These are phyloP conservation scores for Neotragus pygmaeus DNA, from an alignment of 2,113 vertebrate genomes.

Conservation along the genomic window DNA sequence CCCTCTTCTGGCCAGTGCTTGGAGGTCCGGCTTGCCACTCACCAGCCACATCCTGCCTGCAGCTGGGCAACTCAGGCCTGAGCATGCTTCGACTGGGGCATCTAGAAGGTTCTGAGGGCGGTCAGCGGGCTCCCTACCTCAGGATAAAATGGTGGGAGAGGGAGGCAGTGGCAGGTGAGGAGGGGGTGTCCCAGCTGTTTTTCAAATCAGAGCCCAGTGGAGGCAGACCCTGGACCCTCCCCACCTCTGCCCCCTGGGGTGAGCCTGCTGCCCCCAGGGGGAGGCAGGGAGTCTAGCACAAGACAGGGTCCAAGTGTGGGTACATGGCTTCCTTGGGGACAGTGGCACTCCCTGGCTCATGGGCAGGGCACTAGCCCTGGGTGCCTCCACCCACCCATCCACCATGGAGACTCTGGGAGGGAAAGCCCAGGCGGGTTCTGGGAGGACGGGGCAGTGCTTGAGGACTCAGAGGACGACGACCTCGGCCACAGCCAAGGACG, in stretches of 20 bases:
- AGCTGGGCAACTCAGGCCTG: neutral
- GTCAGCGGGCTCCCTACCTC: neutral
- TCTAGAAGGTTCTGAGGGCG: neutral
- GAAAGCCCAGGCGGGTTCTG: neutral
- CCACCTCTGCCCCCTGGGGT: neutral
- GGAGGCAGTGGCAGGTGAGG: neutral
- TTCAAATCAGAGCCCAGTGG: neutral
- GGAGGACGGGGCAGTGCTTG: neutral
- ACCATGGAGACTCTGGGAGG: neutral
- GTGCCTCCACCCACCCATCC: neutral
- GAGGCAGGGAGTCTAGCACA: accelerated
- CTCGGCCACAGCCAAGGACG: neutral
- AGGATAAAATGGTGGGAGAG: neutral
- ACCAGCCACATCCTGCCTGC: neutral
- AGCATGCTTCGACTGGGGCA: neutral
- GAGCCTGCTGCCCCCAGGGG: neutral
- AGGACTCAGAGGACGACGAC: neutral
- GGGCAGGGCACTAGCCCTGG: neutral
- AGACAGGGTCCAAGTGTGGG: neutral
- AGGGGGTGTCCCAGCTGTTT: neutral
- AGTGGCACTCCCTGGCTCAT: neutral
- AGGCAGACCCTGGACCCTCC: neutral
- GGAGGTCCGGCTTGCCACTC: neutral
- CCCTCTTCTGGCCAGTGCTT: conserved; percentile 60
- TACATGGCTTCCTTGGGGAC: accelerated